Conservation (phyloP, 2,113 vertebrate species). For the Porphyrio hochstetteri region DNA sequence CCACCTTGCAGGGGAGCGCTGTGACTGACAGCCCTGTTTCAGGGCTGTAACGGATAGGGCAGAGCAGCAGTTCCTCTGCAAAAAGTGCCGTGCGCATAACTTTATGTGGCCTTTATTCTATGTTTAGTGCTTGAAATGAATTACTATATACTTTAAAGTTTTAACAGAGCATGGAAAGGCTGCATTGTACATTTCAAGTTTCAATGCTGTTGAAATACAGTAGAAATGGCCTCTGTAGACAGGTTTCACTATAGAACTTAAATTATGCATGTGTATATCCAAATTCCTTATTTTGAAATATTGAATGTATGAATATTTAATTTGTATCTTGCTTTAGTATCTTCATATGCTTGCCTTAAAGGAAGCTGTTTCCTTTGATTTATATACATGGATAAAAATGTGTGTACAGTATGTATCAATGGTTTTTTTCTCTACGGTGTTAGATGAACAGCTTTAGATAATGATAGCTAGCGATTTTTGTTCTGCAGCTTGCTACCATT, state of each 20-base stretch:
- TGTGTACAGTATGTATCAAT: conserved; percentile 66
- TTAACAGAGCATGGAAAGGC: conserved; percentile 48
- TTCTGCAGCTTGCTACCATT: conserved; percentile 47
- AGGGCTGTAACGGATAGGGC: neutral
- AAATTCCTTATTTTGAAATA: conserved; percentile 81
- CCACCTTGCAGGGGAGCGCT: neutral
- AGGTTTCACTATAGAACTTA: conserved; percentile 78
- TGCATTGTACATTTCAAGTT: conserved; percentile 68
- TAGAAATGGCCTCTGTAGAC: conserved; percentile 76
- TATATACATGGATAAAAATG: conserved; percentile 73
- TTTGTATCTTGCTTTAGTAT: conserved; percentile 75
- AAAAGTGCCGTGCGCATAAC: neutral
- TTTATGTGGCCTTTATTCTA: conserved; percentile 34
- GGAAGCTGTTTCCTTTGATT: conserved; percentile 77
- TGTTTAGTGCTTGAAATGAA: conserved; percentile 61
- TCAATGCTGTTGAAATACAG: conserved; percentile 68
- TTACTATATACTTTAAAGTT: conserved; percentile 63
- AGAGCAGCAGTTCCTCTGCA: conserved; percentile 13
- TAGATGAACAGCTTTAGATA: conserved; percentile 63
- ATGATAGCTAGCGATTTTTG: conserved; percentile 57
- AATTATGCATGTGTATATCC: conserved; percentile 76
- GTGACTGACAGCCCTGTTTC: neutral
- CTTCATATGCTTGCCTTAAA: conserved; percentile 76
- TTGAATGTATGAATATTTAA: conserved; percentile 80
- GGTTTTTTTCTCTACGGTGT: conserved; percentile 53